phyloP scores from a whole-genome alignment of 2,888 invertebrate species.

The Acleris laterana region DNA sequence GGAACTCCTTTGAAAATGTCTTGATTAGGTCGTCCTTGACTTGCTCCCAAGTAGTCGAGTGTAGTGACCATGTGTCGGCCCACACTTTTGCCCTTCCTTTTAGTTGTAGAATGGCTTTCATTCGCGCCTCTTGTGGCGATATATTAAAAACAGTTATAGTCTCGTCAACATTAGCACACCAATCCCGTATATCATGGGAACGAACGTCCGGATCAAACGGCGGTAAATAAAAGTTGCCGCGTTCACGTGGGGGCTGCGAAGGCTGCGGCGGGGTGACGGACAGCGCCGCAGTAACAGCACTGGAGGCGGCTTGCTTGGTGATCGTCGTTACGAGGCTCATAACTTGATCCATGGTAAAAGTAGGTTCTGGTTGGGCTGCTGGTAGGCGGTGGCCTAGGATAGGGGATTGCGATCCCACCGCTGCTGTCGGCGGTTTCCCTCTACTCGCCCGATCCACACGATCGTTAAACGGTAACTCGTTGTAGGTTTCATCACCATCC shows the following conservation, averaged over 20 bases:
- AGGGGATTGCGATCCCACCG: constrained; percentile 10
- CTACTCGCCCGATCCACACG: no score
- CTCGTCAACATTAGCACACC: constrained; percentile 32
- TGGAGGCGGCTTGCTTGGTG: constrained; percentile 19
- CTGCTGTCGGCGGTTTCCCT: no score
- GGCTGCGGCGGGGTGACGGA: constrained; percentile 1
- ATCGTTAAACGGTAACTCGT: no score
- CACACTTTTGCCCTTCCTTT: constrained; percentile 40
- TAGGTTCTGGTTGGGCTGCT: neutral
- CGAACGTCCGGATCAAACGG: constrained; percentile 32
- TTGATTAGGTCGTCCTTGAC: constrained; percentile 37
- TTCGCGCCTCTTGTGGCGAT: constrained; percentile 38
- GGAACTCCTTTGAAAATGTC: constrained; percentile 39
- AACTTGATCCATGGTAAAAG: constrained; percentile 17
- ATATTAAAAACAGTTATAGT: constrained; percentile 26
- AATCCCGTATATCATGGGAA: constrained; percentile 34
- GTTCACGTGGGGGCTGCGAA: constrained; percentile 1
- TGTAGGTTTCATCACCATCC: no score
- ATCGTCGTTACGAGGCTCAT: constrained; percentile 17
- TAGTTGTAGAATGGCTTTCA: constrained; percentile 40
- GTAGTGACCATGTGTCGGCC: constrained; percentile 41
- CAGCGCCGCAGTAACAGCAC: constrained; percentile 18
- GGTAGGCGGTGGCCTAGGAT: neutral
- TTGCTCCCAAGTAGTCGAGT: constrained; percentile 39
- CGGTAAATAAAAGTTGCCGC: constrained; percentile 29